Conservation (phyloP, 2,888 invertebrate species). For the Torymus texanus region DNA sequence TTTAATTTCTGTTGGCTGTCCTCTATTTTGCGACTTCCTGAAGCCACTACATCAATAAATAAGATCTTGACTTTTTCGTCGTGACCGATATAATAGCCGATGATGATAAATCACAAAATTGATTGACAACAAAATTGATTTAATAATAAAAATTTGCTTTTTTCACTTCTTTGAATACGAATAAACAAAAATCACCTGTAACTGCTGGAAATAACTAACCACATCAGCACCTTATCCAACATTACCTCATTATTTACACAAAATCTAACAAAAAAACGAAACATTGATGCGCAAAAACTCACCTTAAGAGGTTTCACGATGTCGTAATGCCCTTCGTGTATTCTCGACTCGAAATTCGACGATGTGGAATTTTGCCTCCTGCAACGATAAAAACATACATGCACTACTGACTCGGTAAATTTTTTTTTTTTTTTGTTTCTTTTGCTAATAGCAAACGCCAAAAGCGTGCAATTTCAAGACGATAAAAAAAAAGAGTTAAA, state of each 20-base stretch:
- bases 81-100: no score
- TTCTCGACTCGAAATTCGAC: constrained; percentile 67
- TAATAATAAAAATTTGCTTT: no score
- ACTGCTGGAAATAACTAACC: no score
- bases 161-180: no score
- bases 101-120: no score
- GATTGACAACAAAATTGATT: no score
- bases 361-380: constrained; percentile 60
- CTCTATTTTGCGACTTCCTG: no score
- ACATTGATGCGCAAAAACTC: constrained; percentile 56
- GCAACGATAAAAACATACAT: constrained; percentile 45
- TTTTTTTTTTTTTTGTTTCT: constrained; percentile 2
- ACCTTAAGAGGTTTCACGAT: constrained; percentile 73
- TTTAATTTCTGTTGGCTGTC: no score
- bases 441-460: not conserved
- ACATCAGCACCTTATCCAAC: no score
- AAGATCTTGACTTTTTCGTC: no score
- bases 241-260: not conserved
- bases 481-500: constrained; percentile 22
- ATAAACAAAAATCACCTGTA: no score
- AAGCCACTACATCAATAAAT: no score
- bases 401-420: constrained; percentile 11
- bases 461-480: constrained; percentile 8
- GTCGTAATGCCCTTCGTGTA: constrained; percentile 73
- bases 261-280: not conserved